Percentiles rank a stretch among this genome's conserved stretches.
Conservation (phyloP, 2,113 vertebrate genomes). For the Mellivora capensis region DNA sequence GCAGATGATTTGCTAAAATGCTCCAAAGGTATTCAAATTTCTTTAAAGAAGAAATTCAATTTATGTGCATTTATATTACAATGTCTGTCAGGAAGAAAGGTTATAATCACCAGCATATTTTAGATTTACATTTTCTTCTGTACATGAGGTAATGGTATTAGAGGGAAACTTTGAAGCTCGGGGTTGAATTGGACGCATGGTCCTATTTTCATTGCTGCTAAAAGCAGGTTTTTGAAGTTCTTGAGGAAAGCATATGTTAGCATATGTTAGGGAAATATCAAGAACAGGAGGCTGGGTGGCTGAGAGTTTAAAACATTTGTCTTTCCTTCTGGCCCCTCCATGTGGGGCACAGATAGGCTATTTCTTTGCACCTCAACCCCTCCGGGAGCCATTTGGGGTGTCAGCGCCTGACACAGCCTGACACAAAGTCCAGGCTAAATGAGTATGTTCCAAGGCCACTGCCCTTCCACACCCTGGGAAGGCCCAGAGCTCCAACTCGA, state of each 20-base stretch:
- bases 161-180: conserved; percentile 82
- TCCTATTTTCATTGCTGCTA: conserved; percentile 83
- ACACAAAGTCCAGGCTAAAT: neutral
- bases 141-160: conserved; percentile 88
- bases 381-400: conserved; percentile 34
- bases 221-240: conserved; percentile 85
- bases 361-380: neutral
- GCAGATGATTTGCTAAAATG: conserved; percentile 97
- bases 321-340: conserved; percentile 79
- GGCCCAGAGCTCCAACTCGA: neutral
- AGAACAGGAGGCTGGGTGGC: conserved; percentile 81
- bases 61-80: conserved; percentile 99
- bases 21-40: conserved; percentile 97
- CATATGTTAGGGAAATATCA: conserved; percentile 84
- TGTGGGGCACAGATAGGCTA: conserved; percentile 67
- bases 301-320: conserved; percentile 80
- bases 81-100: conserved; percentile 97
- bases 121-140: conserved; percentile 88
- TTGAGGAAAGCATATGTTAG: conserved; percentile 84
- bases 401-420: conserved; percentile 53
- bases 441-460: neutral
- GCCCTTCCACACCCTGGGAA: no score
- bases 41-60: conserved; percentile 98
- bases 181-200: conserved; percentile 82
- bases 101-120: conserved; percentile 97